Evolutionary conservation across 2,113 vertebrate genomes (phyloP).

Genomic region (Podilymbus podiceps): DNA sequence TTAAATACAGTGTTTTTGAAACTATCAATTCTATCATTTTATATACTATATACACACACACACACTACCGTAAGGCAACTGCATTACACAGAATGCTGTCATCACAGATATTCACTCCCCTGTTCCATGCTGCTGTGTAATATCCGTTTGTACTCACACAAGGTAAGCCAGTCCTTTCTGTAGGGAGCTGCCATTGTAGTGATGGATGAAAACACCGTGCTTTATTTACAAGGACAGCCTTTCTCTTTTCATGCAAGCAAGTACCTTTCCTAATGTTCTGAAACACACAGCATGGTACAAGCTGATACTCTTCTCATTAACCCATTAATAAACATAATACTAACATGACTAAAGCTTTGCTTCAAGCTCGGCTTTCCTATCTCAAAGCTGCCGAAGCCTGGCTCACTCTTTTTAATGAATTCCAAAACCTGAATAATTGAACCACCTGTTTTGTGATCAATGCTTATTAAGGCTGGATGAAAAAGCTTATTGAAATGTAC

Average conservation of each 20-base stretch:
- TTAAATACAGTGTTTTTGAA: neutral
- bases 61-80: neutral
- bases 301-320: neutral
- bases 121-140: neutral
- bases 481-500: neutral
- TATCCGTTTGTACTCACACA: neutral
- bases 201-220: neutral
- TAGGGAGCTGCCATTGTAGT: neutral
- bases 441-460: neutral
- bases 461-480: neutral
- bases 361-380: neutral
- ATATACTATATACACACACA: neutral
- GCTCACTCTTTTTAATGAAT: neutral
- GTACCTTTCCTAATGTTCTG: neutral
- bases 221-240: neutral
- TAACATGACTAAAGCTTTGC: neutral
- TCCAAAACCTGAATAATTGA: neutral
- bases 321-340: neutral
- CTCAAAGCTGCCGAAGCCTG: neutral
- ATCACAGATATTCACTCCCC: neutral
- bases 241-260: neutral
- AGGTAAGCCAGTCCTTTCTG: neutral
- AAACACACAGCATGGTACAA: neutral
- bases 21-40: neutral
- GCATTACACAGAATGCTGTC: neutral